Percentiles rank a stretch among this genome's conserved stretches.
These are phyloP conservation scores for Diadromus collaris DNA, from an alignment of 2,888 invertebrate species.

Conservation along the genomic window DNA sequence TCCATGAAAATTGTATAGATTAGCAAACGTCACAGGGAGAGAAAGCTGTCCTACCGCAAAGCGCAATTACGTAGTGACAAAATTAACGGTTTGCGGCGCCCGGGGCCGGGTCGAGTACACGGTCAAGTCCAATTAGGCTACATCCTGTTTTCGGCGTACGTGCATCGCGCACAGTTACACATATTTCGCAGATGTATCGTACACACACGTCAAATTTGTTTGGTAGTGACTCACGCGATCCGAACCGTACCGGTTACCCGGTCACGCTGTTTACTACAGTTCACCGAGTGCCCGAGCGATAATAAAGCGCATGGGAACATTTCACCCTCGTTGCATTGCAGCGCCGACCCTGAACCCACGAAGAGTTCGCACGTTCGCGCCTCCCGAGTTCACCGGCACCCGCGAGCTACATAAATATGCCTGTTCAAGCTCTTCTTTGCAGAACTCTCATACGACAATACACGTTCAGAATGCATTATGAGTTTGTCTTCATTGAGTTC, in stretches of 20 bases:
- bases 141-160: slow-evolving; percentile 73
- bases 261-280: slow-evolving; percentile 52
- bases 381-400: slow-evolving; percentile 39
- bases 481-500: neutral
- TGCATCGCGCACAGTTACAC: slow-evolving; percentile 2
- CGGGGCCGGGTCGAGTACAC: slow-evolving; percentile 41
- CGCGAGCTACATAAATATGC: slow-evolving; percentile 3
- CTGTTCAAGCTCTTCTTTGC: neutral
- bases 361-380: slow-evolving; percentile 56
- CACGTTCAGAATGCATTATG: neutral
- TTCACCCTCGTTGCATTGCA: slow-evolving; percentile 58
- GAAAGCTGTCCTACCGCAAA: neutral
- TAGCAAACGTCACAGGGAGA: too few species aligned
- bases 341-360: slow-evolving; percentile 62
- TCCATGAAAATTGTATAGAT: neutral
- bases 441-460: neutral
- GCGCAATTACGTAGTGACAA: slow-evolving; percentile 45
- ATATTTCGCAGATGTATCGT: neutral
- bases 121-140: slow-evolving; percentile 72
- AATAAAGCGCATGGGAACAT: slow-evolving; percentile 64
- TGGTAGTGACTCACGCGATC: slow-evolving; percentile 67
- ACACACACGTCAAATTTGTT: slow-evolving; percentile 59
- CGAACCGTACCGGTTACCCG: slow-evolving; percentile 63
- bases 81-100: slow-evolving; percentile 39
- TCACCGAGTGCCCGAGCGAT: slow-evolving; percentile 29